Base-by-base conservation (phyloP, 2,888 invertebrate genomes). In the Agapostemon virescens region DNA sequence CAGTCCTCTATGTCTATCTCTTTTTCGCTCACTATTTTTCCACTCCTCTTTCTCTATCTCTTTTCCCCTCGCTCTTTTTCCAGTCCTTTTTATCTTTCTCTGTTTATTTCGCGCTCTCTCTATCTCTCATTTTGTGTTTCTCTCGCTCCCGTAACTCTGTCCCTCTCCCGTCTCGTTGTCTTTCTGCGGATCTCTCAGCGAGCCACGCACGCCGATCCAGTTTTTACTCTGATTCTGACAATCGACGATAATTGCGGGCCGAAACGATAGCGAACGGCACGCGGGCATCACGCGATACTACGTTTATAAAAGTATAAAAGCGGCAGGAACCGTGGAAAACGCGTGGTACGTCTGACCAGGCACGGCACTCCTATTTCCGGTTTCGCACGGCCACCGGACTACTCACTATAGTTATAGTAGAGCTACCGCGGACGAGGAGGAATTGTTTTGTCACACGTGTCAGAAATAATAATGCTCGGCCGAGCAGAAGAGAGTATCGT, bases 281-380 rank as follows among this genome's bases (percentile, higher is more conserved):
- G 23, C 26, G 23, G 40, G 58, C 17, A 30, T 49, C 79, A 69
- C 71, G 67, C 72, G 38, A 61, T 40, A 38, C 30, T 42, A 11
- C 69, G 66, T 64, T 82, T 69, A 75, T 52, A 40, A 67, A 69
- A 75, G 52, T 36, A 52, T 63, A 33, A 70, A n/a, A 74, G 42
- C 68, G 36, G 4, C 30, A 26, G 49, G 38, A 70, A 82, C 79
- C 45, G n/a, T 26, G 30, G 58, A 63, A 69, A 30, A 70, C 33
- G 61, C 20, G 58, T 17, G 61, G 11, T 33, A n/a, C 36, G 20
- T 26, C 64, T 45, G 63, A 40, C 23, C 30, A 17, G 71, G 40
- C n/a, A 66, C 13, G 63, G 68, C 81, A 80, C 74, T 66, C 81
- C 77, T 30, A 72, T 71, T 81, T 83, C 82, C 82, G 74, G 81